Base-by-base conservation (phyloP, 2,113 vertebrate genomes). In the Myiopsitta monachus region DNA sequence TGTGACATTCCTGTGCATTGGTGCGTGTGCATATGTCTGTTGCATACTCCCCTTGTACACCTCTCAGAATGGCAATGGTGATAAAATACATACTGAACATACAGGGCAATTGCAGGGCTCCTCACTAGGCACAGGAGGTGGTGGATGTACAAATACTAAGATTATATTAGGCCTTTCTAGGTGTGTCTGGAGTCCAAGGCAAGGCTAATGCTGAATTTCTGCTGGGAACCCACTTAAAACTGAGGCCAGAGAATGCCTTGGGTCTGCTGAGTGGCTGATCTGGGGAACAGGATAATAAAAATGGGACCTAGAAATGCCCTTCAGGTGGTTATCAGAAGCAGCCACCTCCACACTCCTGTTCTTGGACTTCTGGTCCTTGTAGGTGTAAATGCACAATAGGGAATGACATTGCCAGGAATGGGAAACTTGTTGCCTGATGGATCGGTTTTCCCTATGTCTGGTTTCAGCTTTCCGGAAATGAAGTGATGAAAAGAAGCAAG, bases 401-500 rank as follows among this genome's bases (percentile, higher is more conserved):
- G 43, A 79, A 83, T 93, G 77, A 6, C n/a, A 61, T 24, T 83
- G 69, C 3, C 14, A 44, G 49, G 46, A 94, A 46, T n/a, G 59
- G 41, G 27, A 90, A 83, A 80, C 36, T 64, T 77, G 24, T 54
- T 88, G 31, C 69, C 76, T 95, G 47, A 79, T 2, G 47, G 63
- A 44, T 73, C 28, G 51, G 55, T 91, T 95, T 77, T 84, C 47
- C n/a, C 33, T 14, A 7, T 1, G 3, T 78, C 69, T 84, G 28
- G 15, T 63, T 83, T 83, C 79, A 82, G 4, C 38, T 90, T 88
- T 91, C 61, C 36, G 82, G 69, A 96, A 92, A 87, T 46, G 75
- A 68, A 90, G 7, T 31, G 81, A 55, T 38, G 13, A 88, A 54
- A 88, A 33, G 46, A 88, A 86, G 22, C 14, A 73, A 91, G 51